These are phyloP conservation scores for Chiloscyllium punctatum DNA, from an alignment of 2,797 vertebrate species.

Conservation along the genomic window DNA sequence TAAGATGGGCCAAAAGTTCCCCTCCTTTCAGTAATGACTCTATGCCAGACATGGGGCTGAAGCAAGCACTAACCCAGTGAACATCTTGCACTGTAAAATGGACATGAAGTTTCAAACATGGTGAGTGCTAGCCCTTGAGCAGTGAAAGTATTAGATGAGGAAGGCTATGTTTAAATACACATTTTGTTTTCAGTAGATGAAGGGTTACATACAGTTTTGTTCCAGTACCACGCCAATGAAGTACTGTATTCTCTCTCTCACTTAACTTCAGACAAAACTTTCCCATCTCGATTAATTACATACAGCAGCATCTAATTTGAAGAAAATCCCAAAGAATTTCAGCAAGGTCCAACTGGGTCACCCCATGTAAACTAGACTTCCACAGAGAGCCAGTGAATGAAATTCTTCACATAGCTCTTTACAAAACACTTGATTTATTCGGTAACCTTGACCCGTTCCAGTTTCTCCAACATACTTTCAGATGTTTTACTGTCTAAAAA, in stretches of 20 bases:
- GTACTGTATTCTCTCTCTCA: background rate
- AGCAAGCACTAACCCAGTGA: background rate
- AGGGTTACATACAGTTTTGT: background rate
- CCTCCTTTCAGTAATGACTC: background rate
- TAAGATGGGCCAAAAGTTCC: background rate
- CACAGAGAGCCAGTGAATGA: background rate
- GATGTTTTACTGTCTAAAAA: slow-evolving; percentile 15
- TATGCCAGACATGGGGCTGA: background rate
- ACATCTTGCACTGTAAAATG: background rate
- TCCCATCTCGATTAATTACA: slow-evolving; percentile 35
- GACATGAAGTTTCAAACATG: background rate
- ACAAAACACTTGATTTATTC: slow-evolving; percentile 27
- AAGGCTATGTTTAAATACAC: background rate
- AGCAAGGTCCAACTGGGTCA: slow-evolving; percentile 25
- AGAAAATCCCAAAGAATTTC: slow-evolving; percentile 34
- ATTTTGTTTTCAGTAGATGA: background rate
- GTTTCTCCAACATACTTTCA: slow-evolving; percentile 24
- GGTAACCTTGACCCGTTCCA: background rate
- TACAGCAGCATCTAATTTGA: background rate
- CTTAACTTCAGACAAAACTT: slow-evolving; percentile 11
- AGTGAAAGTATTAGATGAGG: background rate
- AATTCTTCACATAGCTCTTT: slow-evolving; percentile 25
- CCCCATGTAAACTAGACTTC: slow-evolving; percentile 17
- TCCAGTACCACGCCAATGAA: background rate
- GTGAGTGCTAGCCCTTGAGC: background rate